Conservation (phyloP, 2,797 vertebrate genomes). For the Sebastes reedi region DNA sequence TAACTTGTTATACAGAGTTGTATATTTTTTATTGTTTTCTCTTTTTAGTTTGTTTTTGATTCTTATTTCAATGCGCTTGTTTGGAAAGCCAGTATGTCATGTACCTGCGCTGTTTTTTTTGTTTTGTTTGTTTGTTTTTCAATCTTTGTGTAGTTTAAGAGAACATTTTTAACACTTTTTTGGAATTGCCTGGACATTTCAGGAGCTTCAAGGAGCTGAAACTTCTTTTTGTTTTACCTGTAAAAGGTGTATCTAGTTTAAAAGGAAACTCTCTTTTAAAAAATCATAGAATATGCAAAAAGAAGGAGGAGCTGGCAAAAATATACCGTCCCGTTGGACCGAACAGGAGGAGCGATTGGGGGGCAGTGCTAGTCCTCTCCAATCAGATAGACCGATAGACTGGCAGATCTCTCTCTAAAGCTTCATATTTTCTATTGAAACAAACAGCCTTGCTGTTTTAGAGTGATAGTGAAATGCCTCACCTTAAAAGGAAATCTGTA, state of each 20-base stretch:
- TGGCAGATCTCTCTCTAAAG: constrained; percentile 73
- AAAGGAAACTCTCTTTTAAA: constrained; percentile 76
- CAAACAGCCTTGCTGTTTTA: constrained; percentile 83
- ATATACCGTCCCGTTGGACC: constrained; percentile 55
- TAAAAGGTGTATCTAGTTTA: constrained; percentile 84
- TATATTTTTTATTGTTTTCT: constrained; percentile 83
- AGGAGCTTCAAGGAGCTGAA: constrained; percentile 84
- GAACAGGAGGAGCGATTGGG: constrained; percentile 50
- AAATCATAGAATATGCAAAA: constrained; percentile 88
- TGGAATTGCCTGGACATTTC: constrained; percentile 88
- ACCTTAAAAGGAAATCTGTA: constrained; percentile 87
- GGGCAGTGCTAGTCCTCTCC: constrained; percentile 59
- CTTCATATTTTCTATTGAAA: constrained; percentile 83
- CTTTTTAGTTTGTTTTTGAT: constrained; percentile 59
- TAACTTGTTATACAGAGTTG: constrained; percentile 90
- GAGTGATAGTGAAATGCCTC: constrained; percentile 84
- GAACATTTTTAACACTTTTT: constrained; percentile 86
- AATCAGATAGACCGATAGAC: constrained; percentile 65
- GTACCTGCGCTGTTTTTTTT: constrained; percentile 84
- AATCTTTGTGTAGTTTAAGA: constrained; percentile 89
- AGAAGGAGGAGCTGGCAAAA: constrained; percentile 77
- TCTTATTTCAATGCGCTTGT: constrained; percentile 81
- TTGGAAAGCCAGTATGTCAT: constrained; percentile 79
- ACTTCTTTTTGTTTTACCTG: constrained; percentile 85
- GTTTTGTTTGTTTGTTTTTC: constrained; percentile 59